Percentiles rank a stretch among this genome's conserved stretches.
These are phyloP conservation scores for Poicephalus meyeri DNA, from an alignment of 2,113 vertebrate species.

Conservation along the genomic window DNA sequence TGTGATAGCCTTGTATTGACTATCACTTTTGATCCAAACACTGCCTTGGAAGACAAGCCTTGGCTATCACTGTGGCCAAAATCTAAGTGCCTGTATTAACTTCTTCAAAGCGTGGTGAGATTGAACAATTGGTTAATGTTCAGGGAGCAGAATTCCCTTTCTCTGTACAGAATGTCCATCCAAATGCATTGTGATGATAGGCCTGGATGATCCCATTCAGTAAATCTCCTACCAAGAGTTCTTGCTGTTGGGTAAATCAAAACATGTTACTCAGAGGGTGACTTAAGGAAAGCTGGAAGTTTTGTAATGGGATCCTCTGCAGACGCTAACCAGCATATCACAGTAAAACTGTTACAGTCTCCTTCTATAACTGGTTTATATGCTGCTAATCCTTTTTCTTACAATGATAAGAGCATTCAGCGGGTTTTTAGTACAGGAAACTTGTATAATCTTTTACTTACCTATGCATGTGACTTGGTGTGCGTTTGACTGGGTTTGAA, in stretches of 20 bases:
- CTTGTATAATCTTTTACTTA: not conserved
- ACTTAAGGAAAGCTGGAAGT: not conserved
- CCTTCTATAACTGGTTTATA: slow-evolving; percentile 12
- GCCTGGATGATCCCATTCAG: slow-evolving; percentile 5
- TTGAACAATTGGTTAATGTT: slow-evolving; percentile 14
- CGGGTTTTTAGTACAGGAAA: not conserved
- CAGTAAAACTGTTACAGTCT: not conserved
- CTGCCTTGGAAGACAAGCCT: not conserved
- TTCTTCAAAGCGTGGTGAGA: not conserved
- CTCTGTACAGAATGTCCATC: not conserved
- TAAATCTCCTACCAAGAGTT: not conserved
- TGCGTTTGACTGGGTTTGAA: not conserved
- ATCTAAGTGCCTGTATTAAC: not conserved
- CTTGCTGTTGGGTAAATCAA: slow-evolving; percentile 29
- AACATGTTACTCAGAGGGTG: slow-evolving; percentile 11
- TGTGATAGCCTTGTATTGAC: not conserved
- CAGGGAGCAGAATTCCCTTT: not conserved
- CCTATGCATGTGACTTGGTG: not conserved
- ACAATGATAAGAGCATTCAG: not conserved
- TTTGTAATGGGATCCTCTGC: not conserved
- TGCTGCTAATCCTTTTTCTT: not conserved
- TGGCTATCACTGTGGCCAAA: not conserved
- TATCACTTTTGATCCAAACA: not conserved
- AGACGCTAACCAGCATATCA: not conserved
- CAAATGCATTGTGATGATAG: not conserved